Conservation (phyloP, 2,888 invertebrate genomes). For the Amblyjoppa fuscipennis region DNA sequence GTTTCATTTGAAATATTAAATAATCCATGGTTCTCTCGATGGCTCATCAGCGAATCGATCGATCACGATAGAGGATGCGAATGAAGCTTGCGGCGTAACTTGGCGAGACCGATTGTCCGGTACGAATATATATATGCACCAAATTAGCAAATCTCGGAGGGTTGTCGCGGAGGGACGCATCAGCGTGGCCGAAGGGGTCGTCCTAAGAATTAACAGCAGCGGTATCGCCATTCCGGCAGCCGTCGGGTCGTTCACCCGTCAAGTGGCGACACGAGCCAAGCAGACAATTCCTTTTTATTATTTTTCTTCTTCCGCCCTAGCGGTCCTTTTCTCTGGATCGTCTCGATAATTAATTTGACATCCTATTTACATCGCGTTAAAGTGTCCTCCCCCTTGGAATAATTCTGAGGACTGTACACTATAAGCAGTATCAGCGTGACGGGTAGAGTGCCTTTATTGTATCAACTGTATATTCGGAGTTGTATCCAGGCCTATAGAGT, state of each 20-base stretch:
- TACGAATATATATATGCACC: neutral
- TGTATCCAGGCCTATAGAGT: neutral
- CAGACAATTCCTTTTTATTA: constrained; percentile 44
- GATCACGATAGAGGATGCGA: constrained; percentile 48
- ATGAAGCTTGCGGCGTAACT: constrained; percentile 36
- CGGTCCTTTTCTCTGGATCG: no score
- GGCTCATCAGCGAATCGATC: constrained; percentile 27
- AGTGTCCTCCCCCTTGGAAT: no score
- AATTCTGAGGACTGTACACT: no score
- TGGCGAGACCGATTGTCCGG: constrained; percentile 14
- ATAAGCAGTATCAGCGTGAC: no score
- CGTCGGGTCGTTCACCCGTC: constrained; percentile 67
- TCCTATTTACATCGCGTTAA: no score
- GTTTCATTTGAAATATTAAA: no score
- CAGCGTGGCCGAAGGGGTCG: constrained; percentile 39
- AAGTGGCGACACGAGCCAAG: constrained; percentile 67
- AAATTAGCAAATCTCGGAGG: constrained; percentile 56
- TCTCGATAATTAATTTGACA: no score
- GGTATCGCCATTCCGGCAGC: constrained; percentile 42
- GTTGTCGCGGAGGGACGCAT: constrained; percentile 49
- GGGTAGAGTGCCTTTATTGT: no score
- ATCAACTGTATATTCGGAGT: no score
- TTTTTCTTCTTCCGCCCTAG: constrained; percentile 5
- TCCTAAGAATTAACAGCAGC: constrained; percentile 38
- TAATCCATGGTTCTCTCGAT: neutral